Conservation (phyloP, 2,797 vertebrate genomes). For the Hemibagrus guttatus region DNA sequence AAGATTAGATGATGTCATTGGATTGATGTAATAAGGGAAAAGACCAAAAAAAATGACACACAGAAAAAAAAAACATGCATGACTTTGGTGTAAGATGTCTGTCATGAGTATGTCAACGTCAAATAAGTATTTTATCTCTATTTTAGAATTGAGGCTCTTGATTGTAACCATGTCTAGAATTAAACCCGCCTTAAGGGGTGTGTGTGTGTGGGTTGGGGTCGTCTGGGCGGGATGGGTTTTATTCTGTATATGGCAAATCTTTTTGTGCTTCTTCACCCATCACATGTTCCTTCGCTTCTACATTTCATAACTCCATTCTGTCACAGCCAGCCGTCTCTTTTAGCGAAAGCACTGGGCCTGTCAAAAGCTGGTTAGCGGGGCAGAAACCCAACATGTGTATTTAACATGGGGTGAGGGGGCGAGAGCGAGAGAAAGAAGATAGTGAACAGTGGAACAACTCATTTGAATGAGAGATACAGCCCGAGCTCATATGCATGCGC, state of each 20-base stretch:
- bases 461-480: conserved; percentile 93
- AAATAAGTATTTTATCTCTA: background rate
- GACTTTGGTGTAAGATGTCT: background rate
- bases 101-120: background rate
- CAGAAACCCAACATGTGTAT: conserved; percentile 85
- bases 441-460: conserved; percentile 87
- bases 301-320: conserved; percentile 34
- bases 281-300: background rate
- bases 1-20: conserved; percentile 17
- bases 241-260: conserved; percentile 3
- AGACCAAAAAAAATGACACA: background rate
- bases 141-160: conserved; percentile 6
- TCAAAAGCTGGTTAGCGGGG: conserved; percentile 82
- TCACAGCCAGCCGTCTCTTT: background rate
- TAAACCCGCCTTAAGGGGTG: background rate
- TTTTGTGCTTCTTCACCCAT: conserved; percentile 4
- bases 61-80: background rate
- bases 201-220: too few relatives aligned
- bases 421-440: conserved; percentile 85
- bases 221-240: background rate
- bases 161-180: conserved; percentile 13
- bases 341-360: conserved; percentile 80
- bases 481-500: conserved; percentile 87
- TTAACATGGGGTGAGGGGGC: conserved; percentile 76
- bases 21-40: conserved; percentile 7